phyloP scores from a whole-genome alignment of 1,140 invertebrate genomes.

The Diuraphis noxia region DNA sequence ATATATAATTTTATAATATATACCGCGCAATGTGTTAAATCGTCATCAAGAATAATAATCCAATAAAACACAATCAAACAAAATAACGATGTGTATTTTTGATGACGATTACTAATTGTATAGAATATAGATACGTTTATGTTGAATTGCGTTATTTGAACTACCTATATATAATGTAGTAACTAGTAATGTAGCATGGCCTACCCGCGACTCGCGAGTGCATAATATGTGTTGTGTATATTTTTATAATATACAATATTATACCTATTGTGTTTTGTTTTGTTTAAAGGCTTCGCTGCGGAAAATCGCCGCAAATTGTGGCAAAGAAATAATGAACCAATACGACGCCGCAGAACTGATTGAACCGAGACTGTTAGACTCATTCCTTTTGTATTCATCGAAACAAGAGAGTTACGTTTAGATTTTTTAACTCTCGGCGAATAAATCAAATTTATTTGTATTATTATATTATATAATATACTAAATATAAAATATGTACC shows the following conservation, averaged over 20 bases:
- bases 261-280: not conserved
- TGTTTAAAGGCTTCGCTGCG: constrained; percentile 68
- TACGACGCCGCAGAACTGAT: constrained; percentile 68
- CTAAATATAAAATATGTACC: not conserved
- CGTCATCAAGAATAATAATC: not conserved
- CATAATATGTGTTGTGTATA: not conserved
- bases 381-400: constrained; percentile 71
- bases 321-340: constrained; percentile 63
- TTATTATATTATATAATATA: not conserved
- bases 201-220: not conserved
- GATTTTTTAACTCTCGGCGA: not conserved
- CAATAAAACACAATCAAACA: not conserved
- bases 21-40: not conserved
- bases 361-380: constrained; percentile 70
- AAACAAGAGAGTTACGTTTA: constrained; percentile 71
- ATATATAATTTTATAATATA: not conserved
- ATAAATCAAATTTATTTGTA: not conserved
- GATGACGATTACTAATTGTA: not conserved
- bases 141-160: not conserved
- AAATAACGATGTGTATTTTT: not conserved
- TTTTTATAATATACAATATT: no score
- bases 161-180: no score
- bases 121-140: no score
- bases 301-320: constrained; percentile 68
- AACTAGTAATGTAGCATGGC: no score